Evolutionary conservation across 2,888 invertebrate species (phyloP).

Genomic region (Ormia ochracea): DNA sequence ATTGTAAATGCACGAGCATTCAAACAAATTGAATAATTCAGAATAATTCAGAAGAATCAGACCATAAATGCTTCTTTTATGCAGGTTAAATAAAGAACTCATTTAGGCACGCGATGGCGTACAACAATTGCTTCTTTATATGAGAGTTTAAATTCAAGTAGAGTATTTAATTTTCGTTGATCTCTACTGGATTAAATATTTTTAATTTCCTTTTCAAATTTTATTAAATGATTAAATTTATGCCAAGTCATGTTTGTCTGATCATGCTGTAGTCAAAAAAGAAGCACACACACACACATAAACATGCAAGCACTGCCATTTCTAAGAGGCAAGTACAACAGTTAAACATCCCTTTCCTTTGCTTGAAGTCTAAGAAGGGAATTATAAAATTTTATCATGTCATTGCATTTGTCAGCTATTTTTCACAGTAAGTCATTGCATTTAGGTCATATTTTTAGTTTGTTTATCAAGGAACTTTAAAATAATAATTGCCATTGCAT

Average conservation of each 20-base stretch:
- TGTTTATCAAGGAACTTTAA: neutral
- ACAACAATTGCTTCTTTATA: too few species aligned
- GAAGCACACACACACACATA: neutral
- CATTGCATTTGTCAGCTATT: neutral
- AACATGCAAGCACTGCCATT: too few species aligned
- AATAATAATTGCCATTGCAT: conserved; percentile 13
- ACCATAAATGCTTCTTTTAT: too few species aligned
- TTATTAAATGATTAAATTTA: neutral
- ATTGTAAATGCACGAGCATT: too few species aligned
- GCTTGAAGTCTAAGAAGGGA: neutral
- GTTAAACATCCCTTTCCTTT: neutral
- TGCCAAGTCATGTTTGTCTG: neutral
- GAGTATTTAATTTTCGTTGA: neutral
- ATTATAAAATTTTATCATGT: neutral
- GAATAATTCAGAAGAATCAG: too few species aligned
- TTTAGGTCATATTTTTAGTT: neutral
- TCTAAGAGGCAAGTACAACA: neutral
- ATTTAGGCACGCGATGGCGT: too few species aligned
- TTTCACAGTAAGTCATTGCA: neutral
- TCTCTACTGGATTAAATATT: neutral
- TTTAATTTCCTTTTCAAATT: neutral
- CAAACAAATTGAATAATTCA: too few species aligned
- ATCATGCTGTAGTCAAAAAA: neutral
- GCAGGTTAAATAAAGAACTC: neutral
- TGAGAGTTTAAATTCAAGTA: neutral